Evolutionary conservation across 2,797 vertebrate species (phyloP).

Genomic region (Cottoperca gobio): DNA sequence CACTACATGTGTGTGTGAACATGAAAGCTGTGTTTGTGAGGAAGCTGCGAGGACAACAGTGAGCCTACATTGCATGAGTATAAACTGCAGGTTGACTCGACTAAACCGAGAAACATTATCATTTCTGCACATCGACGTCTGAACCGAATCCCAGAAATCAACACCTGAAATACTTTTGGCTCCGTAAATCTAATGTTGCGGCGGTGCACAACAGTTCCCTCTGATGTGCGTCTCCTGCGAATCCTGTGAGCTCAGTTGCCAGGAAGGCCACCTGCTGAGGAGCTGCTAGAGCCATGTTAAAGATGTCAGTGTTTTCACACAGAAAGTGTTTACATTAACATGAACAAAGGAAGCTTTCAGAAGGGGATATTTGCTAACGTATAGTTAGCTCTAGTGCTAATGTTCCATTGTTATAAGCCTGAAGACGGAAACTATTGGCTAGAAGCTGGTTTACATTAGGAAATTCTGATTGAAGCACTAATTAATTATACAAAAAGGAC

Average conservation of each 20-base stretch:
- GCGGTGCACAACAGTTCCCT: slow-evolving; percentile 12
- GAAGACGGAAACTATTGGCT: not conserved
- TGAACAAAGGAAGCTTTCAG: slow-evolving; percentile 19
- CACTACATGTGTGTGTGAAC: not conserved
- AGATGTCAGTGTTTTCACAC: slow-evolving; percentile 32
- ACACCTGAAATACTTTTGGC: not conserved
- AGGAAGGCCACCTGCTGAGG: slow-evolving; percentile 21
- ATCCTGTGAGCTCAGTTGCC: slow-evolving; percentile 30
- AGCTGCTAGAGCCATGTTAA: slow-evolving; percentile 9
- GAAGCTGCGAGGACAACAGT: not conserved
- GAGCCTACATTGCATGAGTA: not conserved
- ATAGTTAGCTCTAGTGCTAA: too few species aligned
- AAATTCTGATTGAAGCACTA: too few species aligned
- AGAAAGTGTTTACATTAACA: slow-evolving; percentile 4
- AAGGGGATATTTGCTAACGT: not conserved
- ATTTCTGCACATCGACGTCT: too few species aligned
- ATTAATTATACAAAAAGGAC: too few species aligned
- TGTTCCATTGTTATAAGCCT: not conserved
- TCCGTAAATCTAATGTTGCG: not conserved
- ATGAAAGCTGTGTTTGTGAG: not conserved
- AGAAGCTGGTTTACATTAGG: too few species aligned
- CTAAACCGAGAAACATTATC: not conserved
- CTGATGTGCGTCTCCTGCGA: slow-evolving; percentile 47
- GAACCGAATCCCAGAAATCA: too few species aligned
- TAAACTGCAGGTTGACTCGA: too few species aligned